Evolutionary conservation across 2,888 invertebrate genomes (phyloP), one percentile per base, ranked within the genome.

Genomic region (Sceliomorpha sp.): DNA sequence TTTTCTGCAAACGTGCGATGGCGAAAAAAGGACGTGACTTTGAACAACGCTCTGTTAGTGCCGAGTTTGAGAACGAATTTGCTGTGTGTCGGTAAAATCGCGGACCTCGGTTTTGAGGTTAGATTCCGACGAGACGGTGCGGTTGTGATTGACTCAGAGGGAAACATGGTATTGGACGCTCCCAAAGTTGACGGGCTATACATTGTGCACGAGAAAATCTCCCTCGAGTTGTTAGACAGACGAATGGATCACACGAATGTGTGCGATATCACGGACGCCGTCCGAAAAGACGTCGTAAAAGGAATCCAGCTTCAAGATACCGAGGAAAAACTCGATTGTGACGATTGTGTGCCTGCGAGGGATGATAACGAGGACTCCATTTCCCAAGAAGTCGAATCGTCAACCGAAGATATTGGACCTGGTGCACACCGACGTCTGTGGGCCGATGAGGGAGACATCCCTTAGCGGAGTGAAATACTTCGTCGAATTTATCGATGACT

Each of bases 241-340:
- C 37, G 66, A n/a, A 9, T 58, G 14, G 58, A 58, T 24, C 66
- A 66, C 42, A 40, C 45, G 15, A 71, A 71, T 17, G 32, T 26
- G 8, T 20, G 42, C 2, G 59, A 63, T 15, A 36, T 71, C n/a
- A n/a, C n/a, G 6, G 24, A 44, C 13, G 31, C 29, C 6, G 17
- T 59, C 9, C 39, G 44, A 14, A 40, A 67, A n/a, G 45, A 20
- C 2, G 5, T 24, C 17, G 42, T 64, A 4, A 13, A 15, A 9
- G 69, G 48, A 24, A 10, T 68, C 8, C 10, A 68, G 1, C 15
- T 68, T 8, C 10, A 34, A 17, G 42, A 27, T 0, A 3, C 26
- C 10, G 9, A 31, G 1, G 32, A 4, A 26, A 36, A 31, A 12
- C 9, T 51, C 7, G 14, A 48, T 2, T 64, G 67, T 9, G 40